Percentiles rank a stretch among this genome's conserved stretches.
These are phyloP conservation scores for Drosophila pseudotakahashii DNA, from an alignment of 2,888 invertebrate genomes.

Conservation along the genomic window DNA sequence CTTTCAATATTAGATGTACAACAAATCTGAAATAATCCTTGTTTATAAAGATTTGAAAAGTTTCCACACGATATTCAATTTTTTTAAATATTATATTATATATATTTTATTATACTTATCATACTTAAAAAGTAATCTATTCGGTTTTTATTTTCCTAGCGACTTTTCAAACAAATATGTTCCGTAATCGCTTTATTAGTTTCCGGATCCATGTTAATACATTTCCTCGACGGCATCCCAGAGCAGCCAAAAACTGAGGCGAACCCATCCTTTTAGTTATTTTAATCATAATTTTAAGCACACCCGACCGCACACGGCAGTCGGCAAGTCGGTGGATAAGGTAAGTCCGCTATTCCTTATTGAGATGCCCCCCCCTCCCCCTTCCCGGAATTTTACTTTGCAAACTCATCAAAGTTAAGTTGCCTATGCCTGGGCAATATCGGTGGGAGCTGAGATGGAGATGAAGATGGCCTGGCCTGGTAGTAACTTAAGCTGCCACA, in stretches of 20 bases:
- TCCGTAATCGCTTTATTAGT: conserved; percentile 16
- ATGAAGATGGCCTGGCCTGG: neutral
- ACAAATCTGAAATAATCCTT: no score
- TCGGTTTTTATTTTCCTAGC: neutral
- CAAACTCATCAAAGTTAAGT: conserved; percentile 74
- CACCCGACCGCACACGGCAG: conserved; percentile 43
- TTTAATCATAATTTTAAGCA: conserved; percentile 69
- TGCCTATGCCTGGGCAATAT: conserved; percentile 37
- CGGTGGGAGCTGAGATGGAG: neutral
- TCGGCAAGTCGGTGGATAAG: conserved; percentile 7
- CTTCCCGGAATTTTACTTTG: conserved; percentile 45
- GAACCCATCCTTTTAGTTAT: conserved; percentile 58
- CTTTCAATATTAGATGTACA: no score
- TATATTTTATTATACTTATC: no score
- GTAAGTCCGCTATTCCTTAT: conserved; percentile 24
- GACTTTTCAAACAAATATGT: neutral
- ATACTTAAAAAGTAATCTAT: neutral
- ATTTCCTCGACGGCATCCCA: neutral
- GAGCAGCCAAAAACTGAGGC: conserved; percentile 3
- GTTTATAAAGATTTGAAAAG: no score
- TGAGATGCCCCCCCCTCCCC: neutral
- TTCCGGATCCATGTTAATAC: neutral
- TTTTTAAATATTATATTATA: no score
- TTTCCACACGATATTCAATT: no score
- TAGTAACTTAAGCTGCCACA: conserved; percentile 44